Evolutionary conservation across 2,797 vertebrate species (phyloP), one percentile per base, ranked within the genome.

Genomic region (Premnoplex brunnescens): DNA sequence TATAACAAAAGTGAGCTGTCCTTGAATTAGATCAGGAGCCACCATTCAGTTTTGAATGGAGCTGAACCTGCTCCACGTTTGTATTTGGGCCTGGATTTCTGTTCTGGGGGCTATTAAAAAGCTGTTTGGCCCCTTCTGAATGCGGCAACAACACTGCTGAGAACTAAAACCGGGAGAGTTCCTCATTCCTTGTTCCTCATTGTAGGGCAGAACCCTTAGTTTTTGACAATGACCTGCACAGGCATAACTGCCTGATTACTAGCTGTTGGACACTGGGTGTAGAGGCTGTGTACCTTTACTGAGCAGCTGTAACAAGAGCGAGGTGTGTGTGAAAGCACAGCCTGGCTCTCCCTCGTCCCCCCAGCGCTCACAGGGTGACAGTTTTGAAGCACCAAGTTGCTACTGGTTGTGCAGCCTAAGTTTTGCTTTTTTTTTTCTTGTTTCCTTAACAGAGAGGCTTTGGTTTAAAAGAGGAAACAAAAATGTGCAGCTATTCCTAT

Each of bases 401-500:
- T 48, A 14, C 66, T 39, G 79, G 36, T 62, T 27, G 54, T 10
- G 84, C 46, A 86, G 56, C 28, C 23, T 26, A 51, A 63, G 80
- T 28, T 64, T 91, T 56, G 86, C 81, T 80, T 32, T 85, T 59
- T 71, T 71, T 9, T 81, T 46, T 46, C 22, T 69, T 89, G 22
- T 91, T 97, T 93, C 94, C 96, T 95, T 52, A 73, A 11, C 48
- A 26, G 88, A 28, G 64, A 85, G 49, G 83, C 17, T 91, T 94
- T 54, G 79, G 46, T 67, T 85, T 94, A 88, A 92, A 93, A 96
- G 95, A 95, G 95, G 97, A 97, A 97, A 93, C 22, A 89, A 86
- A 76, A 81, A 77, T 34, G 66, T 49, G 78, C 34, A 30, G 85
- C 80, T 78, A 64, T 80, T 91, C 69, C 66, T 94, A 6, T 78